Conservation (phyloP, 2,113 vertebrate genomes). For the Cheilinus undulatus region DNA sequence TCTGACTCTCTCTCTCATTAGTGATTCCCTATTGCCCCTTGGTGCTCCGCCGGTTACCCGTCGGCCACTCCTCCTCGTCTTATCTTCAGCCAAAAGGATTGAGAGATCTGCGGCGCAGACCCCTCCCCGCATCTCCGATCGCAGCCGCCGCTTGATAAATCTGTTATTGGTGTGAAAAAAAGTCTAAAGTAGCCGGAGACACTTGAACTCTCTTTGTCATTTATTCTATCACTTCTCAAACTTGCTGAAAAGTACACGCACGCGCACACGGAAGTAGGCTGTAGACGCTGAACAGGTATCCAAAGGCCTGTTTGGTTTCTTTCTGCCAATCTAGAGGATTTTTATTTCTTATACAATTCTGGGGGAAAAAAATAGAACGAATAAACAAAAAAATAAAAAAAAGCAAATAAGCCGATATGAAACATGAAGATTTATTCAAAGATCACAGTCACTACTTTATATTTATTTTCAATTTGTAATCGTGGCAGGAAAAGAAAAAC, state of each 20-base stretch:
- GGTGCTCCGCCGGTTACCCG: conserved; percentile 81
- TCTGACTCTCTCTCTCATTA: conserved; percentile 77
- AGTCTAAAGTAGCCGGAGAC: conserved; percentile 53
- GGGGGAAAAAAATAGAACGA: too few relatives aligned
- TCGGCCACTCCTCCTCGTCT: conserved; percentile 88
- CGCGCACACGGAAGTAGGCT: not conserved
- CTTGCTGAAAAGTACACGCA: not conserved
- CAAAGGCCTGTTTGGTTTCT: not conserved
- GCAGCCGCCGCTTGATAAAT: conserved; percentile 75
- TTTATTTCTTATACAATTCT: too few relatives aligned
- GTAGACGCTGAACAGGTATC: not conserved
- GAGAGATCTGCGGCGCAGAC: conserved; percentile 80
- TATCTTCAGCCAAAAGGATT: conserved; percentile 86
- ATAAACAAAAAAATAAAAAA: too few relatives aligned
- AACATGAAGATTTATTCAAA: too few relatives aligned
- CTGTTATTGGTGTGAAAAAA: conserved; percentile 81
- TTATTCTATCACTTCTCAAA: conserved; percentile 15
- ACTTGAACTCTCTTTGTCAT: conserved; percentile 27
- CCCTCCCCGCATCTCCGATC: conserved; percentile 83
- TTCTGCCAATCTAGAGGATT: not conserved
- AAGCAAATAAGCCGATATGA: too few relatives aligned
- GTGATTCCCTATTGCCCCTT: conserved; percentile 83
- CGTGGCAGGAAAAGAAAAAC: not conserved
- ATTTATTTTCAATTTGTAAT: too few relatives aligned
- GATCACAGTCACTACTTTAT: too few relatives aligned